Conservation (phyloP, 2,113 vertebrate species). For the Megatriorchis doriae region DNA sequence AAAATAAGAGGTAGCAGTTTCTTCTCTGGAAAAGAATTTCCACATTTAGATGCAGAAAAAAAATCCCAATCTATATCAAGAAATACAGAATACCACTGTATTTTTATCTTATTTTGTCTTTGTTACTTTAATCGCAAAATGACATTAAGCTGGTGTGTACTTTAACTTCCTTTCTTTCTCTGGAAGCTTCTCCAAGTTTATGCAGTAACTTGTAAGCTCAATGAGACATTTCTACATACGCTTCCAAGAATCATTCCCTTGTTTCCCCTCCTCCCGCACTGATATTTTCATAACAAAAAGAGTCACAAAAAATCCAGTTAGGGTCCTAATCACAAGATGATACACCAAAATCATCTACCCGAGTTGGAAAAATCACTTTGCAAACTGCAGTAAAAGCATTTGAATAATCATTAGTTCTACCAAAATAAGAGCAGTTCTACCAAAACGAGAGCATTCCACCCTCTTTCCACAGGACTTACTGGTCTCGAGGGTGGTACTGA, state of each 20-base stretch:
- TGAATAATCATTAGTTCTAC: fast-evolving
- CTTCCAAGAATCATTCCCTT: neutral
- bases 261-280: neutral
- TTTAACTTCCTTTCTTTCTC: neutral
- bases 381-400: fast-evolving
- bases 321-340: neutral
- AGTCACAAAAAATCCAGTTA: neutral
- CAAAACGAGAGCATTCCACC: fast-evolving
- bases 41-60: neutral
- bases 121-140: fast-evolving
- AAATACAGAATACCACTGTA: fast-evolving
- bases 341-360: fast-evolving
- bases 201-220: neutral
- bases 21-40: neutral
- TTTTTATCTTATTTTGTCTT: neutral
- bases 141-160: fast-evolving
- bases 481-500: conserved; percentile 93
- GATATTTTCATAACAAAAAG: neutral
- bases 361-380: fast-evolving
- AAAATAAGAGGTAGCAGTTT: fast-evolving
- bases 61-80: fast-evolving
- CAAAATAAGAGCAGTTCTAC: neutral
- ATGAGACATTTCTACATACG: fast-evolving
- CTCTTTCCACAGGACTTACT: conserved; percentile 76
- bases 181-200: neutral